Evolutionary conservation across 2,797 vertebrate species (phyloP).

Genomic region (Helarctos malayanus): DNA sequence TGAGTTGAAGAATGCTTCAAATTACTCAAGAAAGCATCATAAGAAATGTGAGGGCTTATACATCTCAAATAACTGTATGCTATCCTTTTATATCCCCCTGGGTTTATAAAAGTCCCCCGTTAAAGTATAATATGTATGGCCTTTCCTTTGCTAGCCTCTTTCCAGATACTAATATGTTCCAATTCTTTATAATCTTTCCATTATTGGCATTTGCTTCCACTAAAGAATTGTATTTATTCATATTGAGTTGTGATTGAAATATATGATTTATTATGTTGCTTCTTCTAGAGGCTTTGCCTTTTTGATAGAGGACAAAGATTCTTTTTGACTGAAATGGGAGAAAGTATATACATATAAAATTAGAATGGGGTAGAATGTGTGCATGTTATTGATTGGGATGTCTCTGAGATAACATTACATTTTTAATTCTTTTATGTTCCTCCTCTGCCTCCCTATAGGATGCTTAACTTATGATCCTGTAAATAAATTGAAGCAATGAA

Average conservation of each 20-base stretch:
- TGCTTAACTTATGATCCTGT: conserved; percentile 24
- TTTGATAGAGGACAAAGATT: conserved; percentile 11
- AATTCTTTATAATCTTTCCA: background rate
- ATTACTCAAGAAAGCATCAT: background rate
- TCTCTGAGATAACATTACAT: background rate
- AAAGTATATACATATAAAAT: conserved; percentile 3
- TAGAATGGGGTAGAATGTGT: background rate
- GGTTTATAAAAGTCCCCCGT: background rate
- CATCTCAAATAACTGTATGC: background rate
- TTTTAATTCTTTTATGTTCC: conserved; percentile 32
- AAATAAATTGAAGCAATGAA: conserved; percentile 56
- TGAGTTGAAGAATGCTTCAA: background rate
- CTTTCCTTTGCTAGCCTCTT: background rate
- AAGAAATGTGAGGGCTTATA: background rate
- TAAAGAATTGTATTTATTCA: conserved; percentile 48
- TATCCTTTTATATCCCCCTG: background rate
- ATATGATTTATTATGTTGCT: background rate
- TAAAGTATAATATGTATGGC: background rate
- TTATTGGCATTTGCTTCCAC: background rate
- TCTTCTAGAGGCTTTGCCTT: conserved; percentile 33
- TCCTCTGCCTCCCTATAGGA: background rate
- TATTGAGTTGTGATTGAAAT: conserved; percentile 31
- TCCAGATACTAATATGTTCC: background rate
- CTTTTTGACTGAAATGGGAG: conserved; percentile 18
- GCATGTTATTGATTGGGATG: background rate